Evolutionary conservation across 2,888 invertebrate species (phyloP), one percentile per base, ranked within the genome.

Genomic region (Dasypogon diadema): DNA sequence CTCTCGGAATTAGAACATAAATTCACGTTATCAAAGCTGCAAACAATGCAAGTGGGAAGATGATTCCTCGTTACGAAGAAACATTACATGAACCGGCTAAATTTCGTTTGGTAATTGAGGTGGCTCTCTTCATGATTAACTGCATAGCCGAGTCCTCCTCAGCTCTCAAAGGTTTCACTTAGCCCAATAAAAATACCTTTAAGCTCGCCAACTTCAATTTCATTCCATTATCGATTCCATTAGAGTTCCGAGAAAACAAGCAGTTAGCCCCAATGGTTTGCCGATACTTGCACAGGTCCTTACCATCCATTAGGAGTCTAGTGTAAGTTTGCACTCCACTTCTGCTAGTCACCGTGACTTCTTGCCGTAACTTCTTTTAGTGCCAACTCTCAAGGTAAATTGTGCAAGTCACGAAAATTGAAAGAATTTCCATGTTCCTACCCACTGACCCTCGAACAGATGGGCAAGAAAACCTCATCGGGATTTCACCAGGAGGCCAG

Each of bases 1-100:
- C 65, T 68, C 24, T 48, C 48, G 14, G 48, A 26, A 68, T 68
- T 34, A 24, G 48, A 48, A 34, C 26, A 68, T 68, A 68, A 68
- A 68, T 68, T 34, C 48, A 18, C 46, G 24, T 68, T 46, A 48
- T 48, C 48, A n/a, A n/a, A n/a, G 48, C 5, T 48, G n/a, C 16
- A 0, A 16, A 16, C n/a, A 5, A 12, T 48, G 48, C n/a, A n/a
- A 48, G 48, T 16, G 6, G 16, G 5, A 48, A n/a, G n/a, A n/a
- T n/a, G n/a, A n/a, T n/a, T n/a, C n/a, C n/a, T n/a, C n/a, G n/a
- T n/a, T n/a, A n/a, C n/a, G n/a, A n/a, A n/a, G n/a, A n/a, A n/a
- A n/a, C n/a, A n/a, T n/a, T n/a, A n/a, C n/a, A n/a, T n/a, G n/a
- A n/a, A n/a, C n/a, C n/a, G n/a, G n/a, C n/a, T n/a, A n/a, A n/a